A percentile compares a stretch with the other conserved stretches of the same genome.
These are phyloP conservation scores for Valencia hispanica DNA, from an alignment of 2,797 vertebrate species.

Conservation along the genomic window DNA sequence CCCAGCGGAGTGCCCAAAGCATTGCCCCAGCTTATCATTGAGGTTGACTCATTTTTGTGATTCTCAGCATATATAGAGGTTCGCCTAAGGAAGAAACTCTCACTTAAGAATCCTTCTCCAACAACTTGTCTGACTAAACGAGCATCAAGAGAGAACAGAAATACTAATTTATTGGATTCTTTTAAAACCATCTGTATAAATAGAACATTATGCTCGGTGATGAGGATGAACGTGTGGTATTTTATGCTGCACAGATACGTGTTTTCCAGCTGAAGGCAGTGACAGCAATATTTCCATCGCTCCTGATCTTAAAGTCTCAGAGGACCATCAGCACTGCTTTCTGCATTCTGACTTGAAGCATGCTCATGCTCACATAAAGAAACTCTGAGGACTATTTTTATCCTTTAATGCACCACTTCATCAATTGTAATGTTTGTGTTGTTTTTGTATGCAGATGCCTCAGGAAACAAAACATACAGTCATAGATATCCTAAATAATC, in stretches of 20 bases:
- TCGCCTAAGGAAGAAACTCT: constrained; percentile 32
- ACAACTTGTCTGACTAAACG: constrained; percentile 10
- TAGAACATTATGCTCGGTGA: not conserved
- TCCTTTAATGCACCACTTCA: not conserved
- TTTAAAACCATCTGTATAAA: not conserved
- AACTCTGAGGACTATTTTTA: constrained; percentile 7
- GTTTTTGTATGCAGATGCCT: not conserved
- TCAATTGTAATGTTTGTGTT: not conserved
- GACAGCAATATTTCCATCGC: not conserved
- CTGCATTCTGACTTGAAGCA: constrained; percentile 3
- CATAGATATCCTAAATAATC: not conserved
- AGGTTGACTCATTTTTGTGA: constrained; percentile 28
- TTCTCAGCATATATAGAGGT: constrained; percentile 22
- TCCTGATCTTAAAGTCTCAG: constrained; percentile 5
- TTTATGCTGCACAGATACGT: constrained; percentile 2
- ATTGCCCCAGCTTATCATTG: constrained; percentile 16
- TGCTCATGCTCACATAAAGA: constrained; percentile 1
- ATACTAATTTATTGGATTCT: not conserved
- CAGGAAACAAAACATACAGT: not conserved
- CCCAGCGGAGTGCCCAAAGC: not conserved
- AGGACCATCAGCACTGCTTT: constrained; percentile 18
- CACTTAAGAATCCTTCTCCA: constrained; percentile 6
- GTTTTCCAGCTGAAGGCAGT: constrained; percentile 8
- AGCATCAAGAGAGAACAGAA: constrained; percentile 7
- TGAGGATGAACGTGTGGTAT: not conserved